These are phyloP conservation scores for Cheilosia variabilis DNA, from an alignment of 2,888 invertebrate genomes.

Conservation along the genomic window DNA sequence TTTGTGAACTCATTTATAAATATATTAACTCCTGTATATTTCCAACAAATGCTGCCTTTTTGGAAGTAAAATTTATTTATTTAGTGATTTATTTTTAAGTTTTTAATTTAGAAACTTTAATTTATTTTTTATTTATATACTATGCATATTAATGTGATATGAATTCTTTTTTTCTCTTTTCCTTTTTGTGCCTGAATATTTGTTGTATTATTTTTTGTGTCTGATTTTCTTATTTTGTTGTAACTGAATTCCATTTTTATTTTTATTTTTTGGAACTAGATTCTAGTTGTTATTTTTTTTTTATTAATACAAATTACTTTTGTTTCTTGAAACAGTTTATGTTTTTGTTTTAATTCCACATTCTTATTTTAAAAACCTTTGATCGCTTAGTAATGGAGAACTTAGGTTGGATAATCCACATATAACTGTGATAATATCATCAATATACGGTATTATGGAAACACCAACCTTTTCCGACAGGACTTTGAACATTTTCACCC, in stretches of 20 bases:
- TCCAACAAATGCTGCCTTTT: not conserved
- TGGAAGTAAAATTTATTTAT: no score
- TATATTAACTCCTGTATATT: not conserved
- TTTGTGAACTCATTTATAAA: not conserved
- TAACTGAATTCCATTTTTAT: no score
- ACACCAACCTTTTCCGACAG: not conserved
- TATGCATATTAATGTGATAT: not conserved
- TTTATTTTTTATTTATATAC: not conserved
- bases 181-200: no score
- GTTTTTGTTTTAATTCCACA: not conserved
- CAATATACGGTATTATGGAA: conserved; percentile 16
- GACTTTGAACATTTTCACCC: conserved; percentile 16
- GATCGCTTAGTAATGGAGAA: not conserved
- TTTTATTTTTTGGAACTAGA: no score
- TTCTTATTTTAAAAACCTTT: not conserved
- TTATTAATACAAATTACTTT: not conserved
- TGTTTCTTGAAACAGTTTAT: not conserved
- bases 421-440: conserved; percentile 3
- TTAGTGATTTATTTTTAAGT: not conserved
- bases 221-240: no score
- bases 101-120: not conserved
- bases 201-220: no score
- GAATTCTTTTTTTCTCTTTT: no score
- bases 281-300: no score
- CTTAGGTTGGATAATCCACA: conserved; percentile 4